These are phyloP conservation scores for Chlorodrepanis virens DNA, from an alignment of 2,113 vertebrate genomes.

Conservation along the genomic window DNA sequence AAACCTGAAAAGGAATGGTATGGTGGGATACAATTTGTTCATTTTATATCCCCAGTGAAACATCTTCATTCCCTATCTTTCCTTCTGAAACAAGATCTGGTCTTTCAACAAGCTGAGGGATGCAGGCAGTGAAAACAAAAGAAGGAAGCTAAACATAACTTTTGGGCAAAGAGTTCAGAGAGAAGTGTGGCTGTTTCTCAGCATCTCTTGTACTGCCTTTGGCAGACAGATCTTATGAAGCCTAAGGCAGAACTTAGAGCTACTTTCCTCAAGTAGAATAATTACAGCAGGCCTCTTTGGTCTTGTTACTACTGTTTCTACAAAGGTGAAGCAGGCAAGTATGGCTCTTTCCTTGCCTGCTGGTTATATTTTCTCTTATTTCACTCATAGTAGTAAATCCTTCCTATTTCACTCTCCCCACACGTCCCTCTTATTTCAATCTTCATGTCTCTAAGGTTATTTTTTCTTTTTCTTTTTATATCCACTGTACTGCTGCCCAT, in stretches of 20 bases:
- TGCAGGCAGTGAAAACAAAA: neutral
- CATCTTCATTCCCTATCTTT: neutral
- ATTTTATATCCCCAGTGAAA: neutral
- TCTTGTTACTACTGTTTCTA: neutral
- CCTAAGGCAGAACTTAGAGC: neutral
- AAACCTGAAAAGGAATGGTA: neutral
- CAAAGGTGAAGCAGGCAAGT: neutral
- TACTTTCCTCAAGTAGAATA: neutral
- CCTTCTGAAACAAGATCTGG: neutral
- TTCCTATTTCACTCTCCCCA: neutral
- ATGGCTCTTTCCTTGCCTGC: neutral
- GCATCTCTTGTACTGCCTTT: neutral
- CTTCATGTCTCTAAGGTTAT: neutral
- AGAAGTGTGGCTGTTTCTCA: neutral
- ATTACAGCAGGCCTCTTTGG: neutral
- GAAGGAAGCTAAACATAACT: neutral
- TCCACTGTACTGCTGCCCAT: neutral
- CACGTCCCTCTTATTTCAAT: rapidly evolving
- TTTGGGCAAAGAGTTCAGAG: neutral
- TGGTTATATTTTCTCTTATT: neutral
- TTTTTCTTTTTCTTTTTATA: neutral
- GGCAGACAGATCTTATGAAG: neutral
- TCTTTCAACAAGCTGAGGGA: neutral
- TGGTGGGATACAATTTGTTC: neutral
- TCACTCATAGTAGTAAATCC: neutral